A percentile compares a stretch with the other conserved stretches of the same genome.
Conservation (phyloP, 2,888 invertebrate genomes). For the Opisthograptis luteolata region DNA sequence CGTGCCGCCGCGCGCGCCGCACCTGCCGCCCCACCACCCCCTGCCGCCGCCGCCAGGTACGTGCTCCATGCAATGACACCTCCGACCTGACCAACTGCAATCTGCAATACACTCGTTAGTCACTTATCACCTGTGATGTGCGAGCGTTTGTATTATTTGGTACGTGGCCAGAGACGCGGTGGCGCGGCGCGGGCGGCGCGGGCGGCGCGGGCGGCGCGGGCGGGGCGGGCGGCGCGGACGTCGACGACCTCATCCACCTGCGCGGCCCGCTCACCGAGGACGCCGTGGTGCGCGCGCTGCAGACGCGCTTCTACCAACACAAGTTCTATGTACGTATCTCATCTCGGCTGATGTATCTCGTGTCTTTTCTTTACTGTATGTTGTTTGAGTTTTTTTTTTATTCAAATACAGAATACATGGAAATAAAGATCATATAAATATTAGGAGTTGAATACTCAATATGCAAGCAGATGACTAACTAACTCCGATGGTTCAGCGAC, state of each 20-base stretch:
- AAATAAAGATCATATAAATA: too few species aligned
- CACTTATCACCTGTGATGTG: too few species aligned
- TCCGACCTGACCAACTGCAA: too few species aligned
- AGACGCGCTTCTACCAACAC: slow-evolving; percentile 93
- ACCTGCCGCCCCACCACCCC: slow-evolving; percentile 41
- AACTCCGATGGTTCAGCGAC: too few species aligned
- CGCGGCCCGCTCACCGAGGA: slow-evolving; percentile 97
- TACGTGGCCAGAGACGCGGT: slow-evolving; percentile 54
- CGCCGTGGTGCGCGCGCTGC: slow-evolving; percentile 95
- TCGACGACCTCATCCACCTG: slow-evolving; percentile 96
- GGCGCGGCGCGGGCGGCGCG: slow-evolving; percentile 50
- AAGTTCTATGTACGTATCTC: slow-evolving; percentile 92
- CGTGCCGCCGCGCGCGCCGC: slow-evolving; percentile 56
- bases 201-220: slow-evolving; percentile 34
- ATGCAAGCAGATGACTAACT: too few species aligned
- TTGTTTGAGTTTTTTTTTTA: too few species aligned
- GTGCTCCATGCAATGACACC: neutral
- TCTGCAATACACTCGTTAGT: too few species aligned
- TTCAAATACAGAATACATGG: too few species aligned
- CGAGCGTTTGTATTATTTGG: neutral
- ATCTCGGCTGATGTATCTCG: neutral
- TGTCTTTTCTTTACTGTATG: too few species aligned
- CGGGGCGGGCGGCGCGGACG: slow-evolving; percentile 66
- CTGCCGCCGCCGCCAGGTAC: slow-evolving; percentile 47
- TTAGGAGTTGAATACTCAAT: too few species aligned